These are phyloP conservation scores for Martes flavigula DNA, from an alignment of 2,797 vertebrate genomes.

Conservation along the genomic window DNA sequence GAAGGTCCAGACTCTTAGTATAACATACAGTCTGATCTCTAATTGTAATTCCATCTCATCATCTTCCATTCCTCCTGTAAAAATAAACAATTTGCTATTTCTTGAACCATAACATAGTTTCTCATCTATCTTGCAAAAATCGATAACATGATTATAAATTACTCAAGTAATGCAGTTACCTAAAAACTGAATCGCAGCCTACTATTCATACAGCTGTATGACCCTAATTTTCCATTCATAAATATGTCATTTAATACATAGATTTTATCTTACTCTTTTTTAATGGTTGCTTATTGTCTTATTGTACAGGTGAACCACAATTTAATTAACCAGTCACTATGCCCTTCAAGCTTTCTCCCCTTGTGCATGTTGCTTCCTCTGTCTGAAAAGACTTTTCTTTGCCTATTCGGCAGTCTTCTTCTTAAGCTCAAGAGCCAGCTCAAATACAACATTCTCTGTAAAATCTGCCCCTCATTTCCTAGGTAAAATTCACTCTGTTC, in stretches of 20 bases:
- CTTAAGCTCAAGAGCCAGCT: neutral
- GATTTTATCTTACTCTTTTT: neutral
- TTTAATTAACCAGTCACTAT: neutral
- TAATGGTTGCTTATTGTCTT: neutral
- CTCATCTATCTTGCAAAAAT: neutral
- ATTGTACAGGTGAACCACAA: neutral
- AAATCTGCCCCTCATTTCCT: neutral
- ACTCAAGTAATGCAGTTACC: neutral
- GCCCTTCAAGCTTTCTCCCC: neutral
- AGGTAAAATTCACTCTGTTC: neutral
- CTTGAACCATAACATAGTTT: neutral
- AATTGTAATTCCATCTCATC: neutral
- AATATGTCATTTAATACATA: neutral
- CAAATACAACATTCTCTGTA: neutral
- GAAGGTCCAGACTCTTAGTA: neutral
- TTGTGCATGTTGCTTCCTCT: neutral
- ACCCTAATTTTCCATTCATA: neutral
- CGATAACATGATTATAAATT: neutral
- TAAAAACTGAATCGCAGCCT: neutral
- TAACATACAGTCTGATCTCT: neutral
- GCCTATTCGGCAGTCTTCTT: neutral
- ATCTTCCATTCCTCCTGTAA: neutral
- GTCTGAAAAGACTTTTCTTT: neutral
- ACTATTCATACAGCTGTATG: neutral
- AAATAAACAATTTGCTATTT: neutral